phyloP scores from a whole-genome alignment of 1,140 invertebrate genomes.

The Manduca sexta region DNA sequence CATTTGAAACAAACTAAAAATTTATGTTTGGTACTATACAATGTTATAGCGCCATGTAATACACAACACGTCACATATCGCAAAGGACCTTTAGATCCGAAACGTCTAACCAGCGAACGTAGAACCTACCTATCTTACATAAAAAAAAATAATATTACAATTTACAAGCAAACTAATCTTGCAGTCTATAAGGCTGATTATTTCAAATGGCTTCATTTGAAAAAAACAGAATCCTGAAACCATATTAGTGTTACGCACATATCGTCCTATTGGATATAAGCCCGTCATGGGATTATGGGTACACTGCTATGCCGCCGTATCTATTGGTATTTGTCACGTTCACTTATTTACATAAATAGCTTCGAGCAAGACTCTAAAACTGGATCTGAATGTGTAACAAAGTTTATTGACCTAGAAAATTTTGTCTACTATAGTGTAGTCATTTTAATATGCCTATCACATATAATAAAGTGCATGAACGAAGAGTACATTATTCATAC shows the following conservation, averaged over 20 bases:
- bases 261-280: conserved; percentile 10
- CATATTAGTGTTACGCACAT: conserved; percentile 17
- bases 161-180: no score
- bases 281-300: conserved; percentile 25
- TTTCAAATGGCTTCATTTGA: background rate
- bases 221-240: conserved; percentile 15
- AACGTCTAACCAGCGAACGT: no score
- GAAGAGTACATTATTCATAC: no score
- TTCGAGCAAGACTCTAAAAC: conserved; percentile 30
- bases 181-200: background rate
- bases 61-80: no score
- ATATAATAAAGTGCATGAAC: no score
- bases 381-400: conserved; percentile 38
- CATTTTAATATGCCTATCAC: no score
- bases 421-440: background rate
- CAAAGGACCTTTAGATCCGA: no score
- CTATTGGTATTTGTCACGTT: conserved; percentile 18
- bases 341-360: conserved; percentile 45
- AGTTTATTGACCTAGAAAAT: conserved; percentile 36
- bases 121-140: no score
- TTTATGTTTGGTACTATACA: no score
- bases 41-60: no score
- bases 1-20: no score
- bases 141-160: no score
- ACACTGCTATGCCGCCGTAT: background rate